A percentile compares a stretch with the other conserved stretches of the same genome.
These are phyloP conservation scores for Elanus axillaris DNA, from an alignment of 2,113 vertebrate species.

Conservation along the genomic window DNA sequence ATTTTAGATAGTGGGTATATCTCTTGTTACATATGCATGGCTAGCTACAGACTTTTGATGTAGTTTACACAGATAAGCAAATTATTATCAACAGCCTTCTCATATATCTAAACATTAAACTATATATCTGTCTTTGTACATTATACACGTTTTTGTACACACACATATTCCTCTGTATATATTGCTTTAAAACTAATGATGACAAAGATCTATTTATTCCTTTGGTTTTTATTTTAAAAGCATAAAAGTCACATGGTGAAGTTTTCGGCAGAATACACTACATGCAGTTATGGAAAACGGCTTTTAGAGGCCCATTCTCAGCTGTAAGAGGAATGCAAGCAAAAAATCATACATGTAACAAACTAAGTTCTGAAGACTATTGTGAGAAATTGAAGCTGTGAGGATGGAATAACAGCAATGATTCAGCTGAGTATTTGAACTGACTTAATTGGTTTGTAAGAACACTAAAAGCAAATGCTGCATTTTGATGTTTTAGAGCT, in stretches of 20 bases:
- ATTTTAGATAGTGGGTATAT: not conserved
- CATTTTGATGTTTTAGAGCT: not conserved
- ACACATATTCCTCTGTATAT: not conserved
- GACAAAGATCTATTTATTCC: not conserved
- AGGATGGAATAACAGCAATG: not conserved
- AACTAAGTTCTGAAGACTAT: not conserved
- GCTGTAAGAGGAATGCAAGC: not conserved
- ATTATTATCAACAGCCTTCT: not conserved
- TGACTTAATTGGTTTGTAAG: not conserved
- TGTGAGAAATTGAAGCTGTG: not conserved
- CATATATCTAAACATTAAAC: not conserved
- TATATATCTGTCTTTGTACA: not conserved
- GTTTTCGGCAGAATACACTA: not conserved
- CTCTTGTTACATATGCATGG: not conserved
- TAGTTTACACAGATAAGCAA: not conserved
- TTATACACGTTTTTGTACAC: not conserved
- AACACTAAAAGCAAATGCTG: not conserved
- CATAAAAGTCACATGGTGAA: rapidly evolving
- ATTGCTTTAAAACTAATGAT: not conserved
- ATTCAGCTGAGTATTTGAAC: not conserved
- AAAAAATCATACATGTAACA: not conserved
- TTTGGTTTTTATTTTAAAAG: not conserved
- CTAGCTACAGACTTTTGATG: not conserved
- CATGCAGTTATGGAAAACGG: not conserved
- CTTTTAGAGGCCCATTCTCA: not conserved